Conservation (phyloP, 2,888 invertebrate genomes). For the Mythimna pallens region DNA sequence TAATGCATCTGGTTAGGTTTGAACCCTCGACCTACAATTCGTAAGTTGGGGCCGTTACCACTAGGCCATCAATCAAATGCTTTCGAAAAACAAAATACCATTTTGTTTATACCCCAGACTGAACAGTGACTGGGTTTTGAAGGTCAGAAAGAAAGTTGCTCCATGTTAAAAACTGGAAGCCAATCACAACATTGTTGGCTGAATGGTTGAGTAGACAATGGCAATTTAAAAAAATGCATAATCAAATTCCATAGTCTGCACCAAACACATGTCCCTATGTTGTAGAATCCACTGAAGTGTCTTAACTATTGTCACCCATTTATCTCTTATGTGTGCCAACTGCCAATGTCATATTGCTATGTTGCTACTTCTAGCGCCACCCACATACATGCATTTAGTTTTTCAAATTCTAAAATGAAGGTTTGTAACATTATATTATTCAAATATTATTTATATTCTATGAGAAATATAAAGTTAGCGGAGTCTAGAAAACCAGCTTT, state of each 20-base stretch:
- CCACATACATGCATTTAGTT: constrained; percentile 5
- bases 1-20: too few species aligned
- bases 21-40: too few species aligned
- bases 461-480: background rate
- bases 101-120: too few species aligned
- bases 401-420: background rate
- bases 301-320: constrained; percentile 17
- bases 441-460: background rate
- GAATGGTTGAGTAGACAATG: background rate
- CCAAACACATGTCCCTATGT: background rate
- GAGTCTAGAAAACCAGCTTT: background rate
- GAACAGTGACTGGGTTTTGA: too few species aligned
- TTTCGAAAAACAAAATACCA: too few species aligned
- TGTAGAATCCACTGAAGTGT: constrained; percentile 7
- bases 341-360: constrained; percentile 6
- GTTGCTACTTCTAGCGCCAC: constrained; percentile 2
- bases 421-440: background rate
- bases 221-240: background rate
- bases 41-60: too few species aligned
- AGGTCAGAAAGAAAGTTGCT: too few species aligned
- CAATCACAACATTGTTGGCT: too few species aligned
- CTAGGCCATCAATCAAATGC: too few species aligned
- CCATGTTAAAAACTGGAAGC: too few species aligned
- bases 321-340: constrained; percentile 9
- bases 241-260: background rate